Conservation (phyloP, 2,797 vertebrate genomes). For the Rhyacichthys aspro region DNA sequence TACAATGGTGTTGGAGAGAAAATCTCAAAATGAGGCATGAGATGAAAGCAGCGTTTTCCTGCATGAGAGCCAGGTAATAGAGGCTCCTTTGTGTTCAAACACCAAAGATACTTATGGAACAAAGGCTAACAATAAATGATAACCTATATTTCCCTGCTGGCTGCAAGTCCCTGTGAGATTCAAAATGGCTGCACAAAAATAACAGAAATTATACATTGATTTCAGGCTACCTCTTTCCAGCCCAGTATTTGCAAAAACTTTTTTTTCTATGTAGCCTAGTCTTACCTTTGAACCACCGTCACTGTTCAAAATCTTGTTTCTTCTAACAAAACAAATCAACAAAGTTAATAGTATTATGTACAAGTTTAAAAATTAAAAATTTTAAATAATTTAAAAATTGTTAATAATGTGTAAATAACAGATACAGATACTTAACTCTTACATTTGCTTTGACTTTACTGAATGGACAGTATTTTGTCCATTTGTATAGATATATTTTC, state of each 20-base stretch:
- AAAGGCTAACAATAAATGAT: slow-evolving; percentile 42
- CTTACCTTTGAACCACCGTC: too few species aligned
- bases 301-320: too few species aligned
- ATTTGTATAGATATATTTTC: slow-evolving; percentile 17
- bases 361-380: too few species aligned
- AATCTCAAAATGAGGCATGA: slow-evolving; percentile 40
- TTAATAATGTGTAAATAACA: too few species aligned
- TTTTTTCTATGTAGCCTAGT: background rate
- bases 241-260: background rate
- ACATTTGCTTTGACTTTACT: background rate
- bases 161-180: slow-evolving; percentile 9
- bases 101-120: slow-evolving; percentile 41
- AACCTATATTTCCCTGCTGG: slow-evolving; percentile 37
- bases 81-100: slow-evolving; percentile 34
- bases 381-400: too few species aligned
- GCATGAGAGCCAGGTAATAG: slow-evolving; percentile 30
- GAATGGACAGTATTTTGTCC: background rate
- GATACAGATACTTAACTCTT: too few species aligned
- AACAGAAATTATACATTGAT: slow-evolving; percentile 30
- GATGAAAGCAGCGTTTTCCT: slow-evolving; percentile 53
- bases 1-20: slow-evolving; percentile 24
- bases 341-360: too few species aligned
- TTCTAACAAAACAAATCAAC: too few species aligned
- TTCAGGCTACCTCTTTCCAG: slow-evolving; percentile 26
- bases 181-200: slow-evolving; percentile 31